Base-by-base conservation (phyloP, 2,888 invertebrate genomes). In the Drosophila atripex region DNA sequence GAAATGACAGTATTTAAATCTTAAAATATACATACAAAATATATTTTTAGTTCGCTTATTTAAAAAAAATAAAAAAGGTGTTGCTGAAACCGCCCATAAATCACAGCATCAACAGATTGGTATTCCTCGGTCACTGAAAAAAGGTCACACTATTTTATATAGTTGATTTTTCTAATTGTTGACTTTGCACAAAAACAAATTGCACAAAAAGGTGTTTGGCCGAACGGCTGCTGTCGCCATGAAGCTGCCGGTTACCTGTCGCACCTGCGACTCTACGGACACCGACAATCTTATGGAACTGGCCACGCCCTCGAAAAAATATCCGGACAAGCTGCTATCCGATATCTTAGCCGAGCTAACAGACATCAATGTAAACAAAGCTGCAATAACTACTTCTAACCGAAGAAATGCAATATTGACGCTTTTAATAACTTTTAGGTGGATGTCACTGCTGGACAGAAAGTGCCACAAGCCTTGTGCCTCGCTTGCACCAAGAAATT, bases 381-480 rank as follows among this genome's bases (percentile, higher is more conserved):
- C 1, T 23, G 6, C 3, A 0, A 38, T 14, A 21, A 7, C 12
- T 14, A 23, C 18, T 53, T 6, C 2, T 12, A 8, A 1, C 1
- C 1, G 9, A 43, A 14, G 12, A 5, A 28, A 9, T 8, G 7
- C 2, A 28, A 21, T 8, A 11, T 2, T 18, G 3, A 21, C 14
- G 1, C 18, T 41, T 2, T 3, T 5, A 0, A 12, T 5, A 41
- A 9, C 0, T 9, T 51, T 1, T 45, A 84, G 83, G 14, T 78
- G 11, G 52, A 73, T 18, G 66, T 49, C 0, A 25, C 53, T 38
- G n/a, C 58, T 21, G 57, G 57, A 0, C 77, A 76, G n/a, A 72
- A 75, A 8, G 35, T 88, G 43, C 89, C 89, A 0, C 78, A 80
- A 12, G 75, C 75, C 8, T 39, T 90, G 25, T 90, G 89, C 54